Evolutionary conservation across 2,113 vertebrate species (phyloP), one percentile per base, ranked within the genome.

Genomic region (Eulacestoma nigropectus): DNA sequence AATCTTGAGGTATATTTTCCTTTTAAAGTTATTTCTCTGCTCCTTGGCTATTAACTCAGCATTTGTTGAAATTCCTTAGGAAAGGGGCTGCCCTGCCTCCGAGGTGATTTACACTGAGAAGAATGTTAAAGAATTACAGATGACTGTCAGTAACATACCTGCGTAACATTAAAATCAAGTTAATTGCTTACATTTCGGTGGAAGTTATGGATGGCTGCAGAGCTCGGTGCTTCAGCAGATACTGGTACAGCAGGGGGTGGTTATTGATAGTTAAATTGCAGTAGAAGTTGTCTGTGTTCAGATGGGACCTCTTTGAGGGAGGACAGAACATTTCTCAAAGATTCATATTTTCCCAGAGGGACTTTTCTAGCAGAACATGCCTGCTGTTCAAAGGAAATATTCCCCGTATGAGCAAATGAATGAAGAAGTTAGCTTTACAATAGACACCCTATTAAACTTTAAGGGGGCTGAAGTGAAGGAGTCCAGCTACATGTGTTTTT

Each of bases 351-450:
- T 90, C 96, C 95, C 95, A 86, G 84, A 93, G 92, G 95, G 93
- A 90, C 87, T 95, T 77, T 95, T 90, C 79, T 16, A 86, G 92
- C 85, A 93, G 86, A 90, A 88, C 93, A 90, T 88, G 95, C 93
- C 93, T 94, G 93, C 83, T 95, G 90, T 92, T 96, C 96, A 96
- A 93, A 97, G 96, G 93, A 95, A 95, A 96, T 95, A 96, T 93
- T 93, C 92, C 89, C 92, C 50, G 9, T 88, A 64, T 47, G 64
- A 93, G 82, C 87, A 94, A 96, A 95, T 63, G 82, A 81, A 97
- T 56, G 79, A 92, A 87, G 93, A 96, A 96, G 90, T 77, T 90
- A 80, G 76, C 79, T 84, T 86, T 93, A 75, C 92, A 85, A 84
- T 90, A 92, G 96, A 94, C 90, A 94, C 79, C 83, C 92, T 93